A percentile compares a stretch with the other conserved stretches of the same genome.
Evolutionary conservation across 2,797 vertebrate genomes (phyloP).

Genomic region (Danionella dracula): DNA sequence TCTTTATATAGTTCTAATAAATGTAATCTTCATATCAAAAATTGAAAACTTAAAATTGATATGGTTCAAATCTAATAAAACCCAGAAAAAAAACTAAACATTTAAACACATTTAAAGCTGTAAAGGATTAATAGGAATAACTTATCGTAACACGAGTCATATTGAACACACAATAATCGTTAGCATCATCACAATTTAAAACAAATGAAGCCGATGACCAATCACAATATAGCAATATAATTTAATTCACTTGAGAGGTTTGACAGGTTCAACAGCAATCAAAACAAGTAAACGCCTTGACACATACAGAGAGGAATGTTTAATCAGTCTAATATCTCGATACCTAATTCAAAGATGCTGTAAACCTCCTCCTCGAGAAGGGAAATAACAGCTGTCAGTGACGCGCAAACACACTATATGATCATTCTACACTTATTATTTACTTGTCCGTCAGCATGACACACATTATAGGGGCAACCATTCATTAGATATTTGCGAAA

Average conservation of each 20-base stretch:
- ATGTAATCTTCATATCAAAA: too few species aligned
- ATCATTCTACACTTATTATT: constrained; percentile 10
- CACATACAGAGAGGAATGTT: constrained; percentile 59
- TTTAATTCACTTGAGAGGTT: constrained; percentile 59
- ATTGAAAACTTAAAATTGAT: too few species aligned
- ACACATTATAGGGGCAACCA: background rate
- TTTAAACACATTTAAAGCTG: too few species aligned
- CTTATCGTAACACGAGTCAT: too few species aligned
- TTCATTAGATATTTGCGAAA: background rate
- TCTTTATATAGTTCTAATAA: too few species aligned
- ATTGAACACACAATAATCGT: too few species aligned
- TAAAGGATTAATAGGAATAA: too few species aligned
- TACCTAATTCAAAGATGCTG: constrained; percentile 50
- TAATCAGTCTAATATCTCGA: constrained; percentile 43
- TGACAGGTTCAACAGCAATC: constrained; percentile 46
- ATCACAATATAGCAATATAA: constrained; percentile 50
- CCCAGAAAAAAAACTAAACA: too few species aligned
- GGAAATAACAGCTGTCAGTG: constrained; percentile 26
- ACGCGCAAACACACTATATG: background rate
- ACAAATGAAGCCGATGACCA: background rate
- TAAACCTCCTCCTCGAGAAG: constrained; percentile 50
- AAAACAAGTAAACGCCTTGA: constrained; percentile 52
- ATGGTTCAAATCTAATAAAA: too few species aligned
- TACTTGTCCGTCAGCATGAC: constrained; percentile 3
- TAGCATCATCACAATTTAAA: too few species aligned